These are phyloP conservation scores for Diploscapter pachys DNA, from an alignment of 1,140 invertebrate genomes.

Conservation along the genomic window DNA sequence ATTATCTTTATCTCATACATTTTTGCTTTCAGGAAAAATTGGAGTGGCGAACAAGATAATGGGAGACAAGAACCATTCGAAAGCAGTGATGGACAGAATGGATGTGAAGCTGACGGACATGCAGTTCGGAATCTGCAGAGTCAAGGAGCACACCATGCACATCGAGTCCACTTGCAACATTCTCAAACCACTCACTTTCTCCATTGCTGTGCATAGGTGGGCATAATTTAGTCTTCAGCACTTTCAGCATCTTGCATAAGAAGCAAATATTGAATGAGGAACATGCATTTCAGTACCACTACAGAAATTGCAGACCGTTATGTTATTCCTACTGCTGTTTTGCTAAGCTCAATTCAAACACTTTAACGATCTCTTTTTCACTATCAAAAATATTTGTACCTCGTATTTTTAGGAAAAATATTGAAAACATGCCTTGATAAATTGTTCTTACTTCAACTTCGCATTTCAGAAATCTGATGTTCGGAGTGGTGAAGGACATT, in stretches of 20 bases:
- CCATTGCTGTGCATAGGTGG: slow-evolving; percentile 61
- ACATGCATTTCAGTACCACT: too few relatives aligned
- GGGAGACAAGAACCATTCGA: slow-evolving; percentile 16
- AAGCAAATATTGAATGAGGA: too few relatives aligned
- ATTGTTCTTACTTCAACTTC: background rate
- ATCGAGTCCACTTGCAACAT: slow-evolving; percentile 66
- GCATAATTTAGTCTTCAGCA: too few relatives aligned
- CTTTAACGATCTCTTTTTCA: too few relatives aligned
- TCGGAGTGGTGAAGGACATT: slow-evolving; percentile 72
- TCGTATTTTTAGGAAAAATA: too few relatives aligned
- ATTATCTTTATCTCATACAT: too few relatives aligned
- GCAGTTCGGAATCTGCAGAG: slow-evolving; percentile 22
- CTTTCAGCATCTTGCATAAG: too few relatives aligned
- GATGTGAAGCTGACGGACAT: slow-evolving; percentile 43
- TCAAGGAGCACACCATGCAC: slow-evolving; percentile 30
- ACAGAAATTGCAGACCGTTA: too few relatives aligned
- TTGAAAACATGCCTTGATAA: too few relatives aligned
- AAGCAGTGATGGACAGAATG: slow-evolving; percentile 48
- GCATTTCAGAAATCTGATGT: slow-evolving; percentile 65
- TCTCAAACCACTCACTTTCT: slow-evolving; percentile 78
- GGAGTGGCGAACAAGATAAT: slow-evolving; percentile 53
- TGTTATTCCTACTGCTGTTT: too few relatives aligned
- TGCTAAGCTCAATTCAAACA: too few relatives aligned
- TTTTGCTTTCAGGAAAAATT: slow-evolving; percentile 7
- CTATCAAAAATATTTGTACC: too few relatives aligned